phyloP scores from a whole-genome alignment of 2,888 invertebrate genomes.

The Azorinus chamasolen region DNA sequence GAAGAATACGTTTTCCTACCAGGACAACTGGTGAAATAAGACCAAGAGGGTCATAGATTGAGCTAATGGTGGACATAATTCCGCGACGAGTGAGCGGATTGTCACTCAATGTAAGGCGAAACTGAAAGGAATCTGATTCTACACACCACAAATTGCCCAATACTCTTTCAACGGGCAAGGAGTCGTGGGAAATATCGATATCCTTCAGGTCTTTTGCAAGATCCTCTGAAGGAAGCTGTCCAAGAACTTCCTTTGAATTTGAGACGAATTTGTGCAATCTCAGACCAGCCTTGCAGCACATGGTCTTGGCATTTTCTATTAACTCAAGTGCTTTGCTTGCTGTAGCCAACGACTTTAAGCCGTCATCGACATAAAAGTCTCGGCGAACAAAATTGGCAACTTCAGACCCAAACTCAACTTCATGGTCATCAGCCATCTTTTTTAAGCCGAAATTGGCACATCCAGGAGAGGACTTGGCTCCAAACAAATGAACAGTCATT shows the following conservation, averaged over 20 bases:
- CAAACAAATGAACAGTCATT: slow-evolving; percentile 58
- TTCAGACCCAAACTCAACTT: slow-evolving; percentile 28
- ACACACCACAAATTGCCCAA: slow-evolving; percentile 56
- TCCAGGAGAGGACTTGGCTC: slow-evolving; percentile 61
- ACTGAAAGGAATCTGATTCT: slow-evolving; percentile 49
- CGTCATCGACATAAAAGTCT: slow-evolving; percentile 58
- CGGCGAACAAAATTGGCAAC: slow-evolving; percentile 15
- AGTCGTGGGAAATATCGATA: slow-evolving; percentile 3
- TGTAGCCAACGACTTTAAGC: slow-evolving; percentile 14
- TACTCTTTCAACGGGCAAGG: slow-evolving; percentile 42
- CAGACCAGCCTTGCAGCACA: slow-evolving; percentile 21
- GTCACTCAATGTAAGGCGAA: slow-evolving; percentile 32
- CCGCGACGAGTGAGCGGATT: slow-evolving; percentile 30
- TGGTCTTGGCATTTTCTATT: background rate
- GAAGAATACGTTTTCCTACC: slow-evolving; percentile 54
- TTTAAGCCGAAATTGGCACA: slow-evolving; percentile 43
- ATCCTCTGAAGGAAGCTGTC: background rate
- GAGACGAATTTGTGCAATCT: slow-evolving; percentile 29
- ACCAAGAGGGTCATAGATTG: slow-evolving; percentile 58
- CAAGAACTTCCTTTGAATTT: slow-evolving; percentile 46
- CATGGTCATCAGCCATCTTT: slow-evolving; percentile 12
- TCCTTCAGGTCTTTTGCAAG: slow-evolving; percentile 4
- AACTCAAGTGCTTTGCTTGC: background rate
- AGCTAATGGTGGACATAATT: slow-evolving; percentile 47
- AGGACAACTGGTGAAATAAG: slow-evolving; percentile 56